Base-by-base conservation (phyloP, 1,140 invertebrate genomes). In the Heliconius hewitsoni region DNA sequence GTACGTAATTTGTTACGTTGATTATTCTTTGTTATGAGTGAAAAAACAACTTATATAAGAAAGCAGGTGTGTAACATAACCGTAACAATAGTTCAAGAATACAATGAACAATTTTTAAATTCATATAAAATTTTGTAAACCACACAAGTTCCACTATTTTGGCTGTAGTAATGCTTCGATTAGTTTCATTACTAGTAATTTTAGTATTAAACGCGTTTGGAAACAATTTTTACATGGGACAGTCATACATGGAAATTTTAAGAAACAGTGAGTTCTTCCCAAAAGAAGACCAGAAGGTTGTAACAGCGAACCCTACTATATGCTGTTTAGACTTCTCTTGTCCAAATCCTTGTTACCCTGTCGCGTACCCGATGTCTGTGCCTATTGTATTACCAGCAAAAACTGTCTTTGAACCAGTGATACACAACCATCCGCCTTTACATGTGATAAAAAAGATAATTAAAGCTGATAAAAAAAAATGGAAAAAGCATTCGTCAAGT, bases 401-500 rank as follows among this genome's bases (percentile, higher is more conserved):
- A 66, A 82, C 89, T 3, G 84, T 85, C 16, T 93, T 75, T 71
- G 90, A 93, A 71, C 89, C 87, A 8, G 91, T 93, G 18, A 77
- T 79, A 16, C 92, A 93, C 73, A 77, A 92, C 50, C 92, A 93
- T 57, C 92, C 92, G 9, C 88, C 91, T 30, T 50, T 88, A 0
- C 19, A 86, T 19, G 73, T 84, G 34, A 85, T 93, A 27, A 84
- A 78, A 42, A 81, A 77, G 66, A 60, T 90, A 8, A 86, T 93
- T 23, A 84, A 75, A 50, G 76, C 60, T n/a, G 88, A 90, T 70
- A 85, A 78, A 71, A 86, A 30, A 73, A 85, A 72, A 42, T 42
- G 74, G 71, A 60, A 57, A 6, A 77, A 77, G 9, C 18, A 82
- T 37, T 76, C 66, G 16, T 71, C 52, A 13, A 82, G 70, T 23